These are phyloP conservation scores for Heloderma charlesbogerti DNA, from an alignment of 2,113 vertebrate genomes.

Conservation along the genomic window DNA sequence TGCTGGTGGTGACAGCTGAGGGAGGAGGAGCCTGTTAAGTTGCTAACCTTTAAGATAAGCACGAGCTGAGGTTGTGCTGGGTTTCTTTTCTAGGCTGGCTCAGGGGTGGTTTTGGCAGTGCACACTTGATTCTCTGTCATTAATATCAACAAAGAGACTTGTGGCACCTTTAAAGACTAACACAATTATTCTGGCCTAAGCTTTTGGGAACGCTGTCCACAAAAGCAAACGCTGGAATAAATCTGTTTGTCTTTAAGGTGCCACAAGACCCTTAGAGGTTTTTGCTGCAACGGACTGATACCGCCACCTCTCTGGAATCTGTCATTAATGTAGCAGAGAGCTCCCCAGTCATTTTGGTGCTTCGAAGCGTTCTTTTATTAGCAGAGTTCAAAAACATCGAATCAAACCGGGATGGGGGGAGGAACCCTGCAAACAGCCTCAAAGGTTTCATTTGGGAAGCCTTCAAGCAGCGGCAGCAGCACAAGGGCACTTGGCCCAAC, in stretches of 20 bases:
- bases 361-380: slow-evolving; percentile 28
- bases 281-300: too few relatives aligned
- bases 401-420: slow-evolving; percentile 52
- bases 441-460: slow-evolving; percentile 9
- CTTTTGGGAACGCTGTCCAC: too few relatives aligned
- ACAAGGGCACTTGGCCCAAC: background rate
- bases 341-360: slow-evolving; percentile 32
- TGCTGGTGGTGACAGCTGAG: too few relatives aligned
- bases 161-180: too few relatives aligned
- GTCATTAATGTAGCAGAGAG: slow-evolving; percentile 28
- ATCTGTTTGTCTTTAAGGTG: too few relatives aligned
- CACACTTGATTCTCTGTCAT: background rate
- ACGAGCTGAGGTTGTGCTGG: background rate
- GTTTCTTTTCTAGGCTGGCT: background rate
- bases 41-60: background rate
- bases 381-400: slow-evolving; percentile 25
- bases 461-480: background rate
- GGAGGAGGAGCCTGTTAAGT: too few relatives aligned
- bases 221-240: too few relatives aligned
- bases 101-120: background rate
- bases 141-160: too few relatives aligned
- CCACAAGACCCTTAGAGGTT: too few relatives aligned
- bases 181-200: too few relatives aligned
- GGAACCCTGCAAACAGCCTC: slow-evolving; percentile 27
- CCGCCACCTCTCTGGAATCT: background rate